These are phyloP conservation scores for Drosophila kepulauana DNA, from an alignment of 1,140 invertebrate genomes.

Conservation along the genomic window DNA sequence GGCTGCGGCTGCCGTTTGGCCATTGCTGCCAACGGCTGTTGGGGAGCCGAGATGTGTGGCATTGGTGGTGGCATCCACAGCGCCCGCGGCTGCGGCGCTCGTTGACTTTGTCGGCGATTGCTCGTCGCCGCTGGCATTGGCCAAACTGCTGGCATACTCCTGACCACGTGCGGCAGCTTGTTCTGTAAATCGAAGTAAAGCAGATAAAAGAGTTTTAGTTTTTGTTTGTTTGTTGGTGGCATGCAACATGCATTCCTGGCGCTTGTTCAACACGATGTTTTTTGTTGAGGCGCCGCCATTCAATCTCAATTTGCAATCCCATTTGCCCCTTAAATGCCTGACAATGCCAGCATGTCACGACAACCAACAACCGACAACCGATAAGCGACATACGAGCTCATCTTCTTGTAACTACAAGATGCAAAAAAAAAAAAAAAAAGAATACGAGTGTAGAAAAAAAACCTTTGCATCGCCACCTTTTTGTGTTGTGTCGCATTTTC, in stretches of 20 bases:
- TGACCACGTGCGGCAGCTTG: slow-evolving; percentile 76
- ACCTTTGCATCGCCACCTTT: not conserved
- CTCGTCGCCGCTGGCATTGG: slow-evolving; percentile 75
- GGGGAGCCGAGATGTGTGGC: slow-evolving; percentile 10
- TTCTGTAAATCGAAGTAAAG: slow-evolving; percentile 48
- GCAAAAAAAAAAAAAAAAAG: too few relatives aligned
- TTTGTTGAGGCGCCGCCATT: not conserved
- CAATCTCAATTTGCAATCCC: slow-evolving; percentile 44
- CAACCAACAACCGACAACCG: too few relatives aligned
- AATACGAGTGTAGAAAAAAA: too few relatives aligned
- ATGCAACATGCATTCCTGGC: slow-evolving; percentile 49
- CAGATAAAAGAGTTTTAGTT: slow-evolving; percentile 11
- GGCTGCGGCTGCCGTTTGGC: slow-evolving; percentile 29
- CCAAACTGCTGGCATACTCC: slow-evolving; percentile 72
- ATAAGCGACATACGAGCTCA: slow-evolving; percentile 55
- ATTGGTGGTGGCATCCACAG: slow-evolving; percentile 3
- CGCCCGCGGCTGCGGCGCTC: not conserved
- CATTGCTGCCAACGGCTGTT: slow-evolving; percentile 46
- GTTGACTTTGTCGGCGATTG: slow-evolving; percentile 72
- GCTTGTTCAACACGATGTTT: slow-evolving; percentile 67
- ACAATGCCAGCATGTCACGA: slow-evolving; percentile 50
- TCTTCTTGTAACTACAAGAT: not conserved
- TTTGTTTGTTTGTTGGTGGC: too few relatives aligned
- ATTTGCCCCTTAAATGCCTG: slow-evolving; percentile 66
- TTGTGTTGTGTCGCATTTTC: not conserved